Evolutionary conservation across 1,140 invertebrate species (phyloP), one percentile per base, ranked within the genome.

Genomic region (Zophobas atratus): DNA sequence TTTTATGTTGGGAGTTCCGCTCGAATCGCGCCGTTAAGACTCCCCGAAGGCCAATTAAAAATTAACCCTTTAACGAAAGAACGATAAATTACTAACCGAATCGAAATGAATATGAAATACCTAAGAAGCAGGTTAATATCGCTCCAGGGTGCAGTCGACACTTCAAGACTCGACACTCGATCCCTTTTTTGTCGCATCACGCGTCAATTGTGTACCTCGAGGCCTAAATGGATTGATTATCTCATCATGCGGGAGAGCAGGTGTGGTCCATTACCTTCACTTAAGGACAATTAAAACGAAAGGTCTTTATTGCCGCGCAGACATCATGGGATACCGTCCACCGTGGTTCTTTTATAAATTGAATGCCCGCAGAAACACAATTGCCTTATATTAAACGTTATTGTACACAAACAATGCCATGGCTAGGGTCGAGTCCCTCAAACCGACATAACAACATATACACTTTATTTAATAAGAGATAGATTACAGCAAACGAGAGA

Each of bases 181-280:
- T 20, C 20, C 20, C 20, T 46, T 46, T 46, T 46, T 4, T 0
- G 3, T 46, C 43, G 3, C 49, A 2, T 20, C 49, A n/a, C 49
- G 49, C 20, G 20, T 51, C 20, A 46, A 46, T 8, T 4, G 43
- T 46, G 3, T 46, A 60, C 51, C 53, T 75, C 43, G 2, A 57
- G n/a, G 46, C 63, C 6, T 46, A 77, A 46, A n/a, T 49, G 67
- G 60, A 51, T 76, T 73, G 67, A 81, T 81, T 81, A 75, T 76
- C 74, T 81, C 39, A 56, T 75, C 39, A 80, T 81, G 80, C 80
- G 80, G 79, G 79, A 81, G 46, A 67, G 75, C 82, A 83, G 80
- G 82, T 83, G 81, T 82, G 80, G 82, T 80, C 82, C 79, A 82
- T 84, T 82, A 84, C 81, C 82, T 84, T 78, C 81, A 84, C 80